Evolutionary conservation across 2,797 vertebrate genomes (phyloP).

Genomic region (Melanotaenia pygmaea): DNA sequence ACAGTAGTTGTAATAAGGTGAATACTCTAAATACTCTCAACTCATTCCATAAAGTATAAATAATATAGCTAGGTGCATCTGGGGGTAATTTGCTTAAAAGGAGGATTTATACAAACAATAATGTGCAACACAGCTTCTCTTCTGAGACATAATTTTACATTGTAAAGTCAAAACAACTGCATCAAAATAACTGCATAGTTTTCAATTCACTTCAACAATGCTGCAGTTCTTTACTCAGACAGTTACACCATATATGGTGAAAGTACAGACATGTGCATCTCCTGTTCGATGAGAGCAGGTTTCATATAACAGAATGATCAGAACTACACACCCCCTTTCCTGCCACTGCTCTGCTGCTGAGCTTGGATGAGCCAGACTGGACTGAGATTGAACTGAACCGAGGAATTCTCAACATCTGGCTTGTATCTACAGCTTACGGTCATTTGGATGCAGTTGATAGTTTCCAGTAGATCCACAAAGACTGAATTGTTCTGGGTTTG

Average conservation of each 20-base stretch:
- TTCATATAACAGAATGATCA: slow-evolving; percentile 54
- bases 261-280: slow-evolving; percentile 22
- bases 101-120: slow-evolving; percentile 46
- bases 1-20: slow-evolving; percentile 38
- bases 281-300: slow-evolving; percentile 40
- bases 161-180: slow-evolving; percentile 49
- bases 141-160: slow-evolving; percentile 39
- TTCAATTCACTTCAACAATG: slow-evolving; percentile 36
- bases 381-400: slow-evolving; percentile 80
- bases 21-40: slow-evolving; percentile 14
- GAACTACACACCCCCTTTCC: slow-evolving; percentile 50
- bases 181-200: slow-evolving; percentile 30
- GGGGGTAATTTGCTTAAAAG: slow-evolving; percentile 64
- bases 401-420: slow-evolving; percentile 90
- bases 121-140: slow-evolving; percentile 60
- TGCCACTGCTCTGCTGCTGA: slow-evolving; percentile 76
- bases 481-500: slow-evolving; percentile 85
- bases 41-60: slow-evolving; percentile 42
- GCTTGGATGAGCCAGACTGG: slow-evolving; percentile 81
- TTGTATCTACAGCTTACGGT: slow-evolving; percentile 88
- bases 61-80: slow-evolving; percentile 60
- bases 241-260: slow-evolving; percentile 35
- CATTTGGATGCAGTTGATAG: slow-evolving; percentile 87
- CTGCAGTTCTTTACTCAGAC: slow-evolving; percentile 30
- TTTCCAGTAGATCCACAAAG: slow-evolving; percentile 89